Evolutionary conservation across 1,140 invertebrate species (phyloP), one percentile per base, ranked within the genome.

Genomic region (Capitella teleta): DNA sequence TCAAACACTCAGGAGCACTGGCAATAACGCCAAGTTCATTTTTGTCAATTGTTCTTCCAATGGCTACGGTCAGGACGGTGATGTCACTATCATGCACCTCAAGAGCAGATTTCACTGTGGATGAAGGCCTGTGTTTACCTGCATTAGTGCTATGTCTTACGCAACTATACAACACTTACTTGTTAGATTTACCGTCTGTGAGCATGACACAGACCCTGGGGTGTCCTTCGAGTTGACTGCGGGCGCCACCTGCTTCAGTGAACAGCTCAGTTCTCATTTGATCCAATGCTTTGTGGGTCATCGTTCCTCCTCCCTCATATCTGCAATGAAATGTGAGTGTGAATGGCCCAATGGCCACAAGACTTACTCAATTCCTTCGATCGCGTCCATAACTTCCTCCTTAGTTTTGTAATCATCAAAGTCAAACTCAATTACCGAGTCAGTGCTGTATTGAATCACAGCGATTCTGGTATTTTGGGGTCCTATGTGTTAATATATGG

Each of bases 121-220:
- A n/a, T n/a, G n/a, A n/a, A n/a, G n/a, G n/a, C n/a, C n/a, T n/a
- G n/a, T n/a, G n/a, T n/a, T n/a, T n/a, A n/a, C n/a, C n/a, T n/a
- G n/a, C n/a, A n/a, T n/a, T n/a, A n/a, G n/a, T n/a, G n/a, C n/a
- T n/a, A n/a, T n/a, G n/a, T n/a, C n/a, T n/a, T n/a, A n/a, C n/a
- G n/a, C n/a, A n/a, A n/a, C n/a, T n/a, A n/a, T n/a, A n/a, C 25
- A 18, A 21, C 16, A 40, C n/a, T 14, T 24, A 10, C 6, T 49
- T 28, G 37, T 46, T 49, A 3, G 48, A 49, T 26, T 41, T 18
- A 2, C 48, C 48, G 25, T 49, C 48, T 3, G 48, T 49, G 12
- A 49, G 19, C 6, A 49, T 38, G 37, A 49, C 28, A 5, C n/a
- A 36, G n/a, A 49, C 30, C 30, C 30, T 32, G n/a, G 30, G 30